phyloP scores from a whole-genome alignment of 2,113 vertebrate genomes.

The Eulemur macaco region DNA sequence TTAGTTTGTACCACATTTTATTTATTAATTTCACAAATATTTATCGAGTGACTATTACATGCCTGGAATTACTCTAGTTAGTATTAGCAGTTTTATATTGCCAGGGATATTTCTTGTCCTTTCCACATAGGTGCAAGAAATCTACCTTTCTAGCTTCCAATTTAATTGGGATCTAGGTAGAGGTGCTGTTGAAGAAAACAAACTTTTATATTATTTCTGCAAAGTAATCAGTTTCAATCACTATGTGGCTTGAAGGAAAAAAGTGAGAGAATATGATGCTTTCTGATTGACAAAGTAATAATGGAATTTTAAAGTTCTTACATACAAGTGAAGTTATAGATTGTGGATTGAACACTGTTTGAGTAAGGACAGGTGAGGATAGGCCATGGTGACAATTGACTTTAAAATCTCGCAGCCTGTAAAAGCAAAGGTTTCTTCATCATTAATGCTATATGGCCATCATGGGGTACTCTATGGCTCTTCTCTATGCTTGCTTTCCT shows the following conservation, averaged over 20 bases:
- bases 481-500: neutral
- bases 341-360: neutral
- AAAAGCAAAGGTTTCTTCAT: neutral
- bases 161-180: neutral
- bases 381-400: neutral
- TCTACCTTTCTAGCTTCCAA: neutral
- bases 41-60: neutral
- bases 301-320: neutral
- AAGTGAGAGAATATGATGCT: neutral
- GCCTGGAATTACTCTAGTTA: neutral
- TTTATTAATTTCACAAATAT: neutral
- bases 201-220: neutral
- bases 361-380: neutral
- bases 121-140: neutral
- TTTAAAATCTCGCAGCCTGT: neutral
- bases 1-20: neutral
- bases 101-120: neutral
- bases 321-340: neutral
- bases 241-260: neutral
- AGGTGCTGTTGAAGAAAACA: neutral
- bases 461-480: neutral
- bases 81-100: neutral
- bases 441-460: neutral
- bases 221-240: neutral
- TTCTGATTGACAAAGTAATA: constrained; percentile 8